These are phyloP conservation scores for Cricetomys ansorgei DNA, from an alignment of 2,113 vertebrate genomes.

Conservation along the genomic window DNA sequence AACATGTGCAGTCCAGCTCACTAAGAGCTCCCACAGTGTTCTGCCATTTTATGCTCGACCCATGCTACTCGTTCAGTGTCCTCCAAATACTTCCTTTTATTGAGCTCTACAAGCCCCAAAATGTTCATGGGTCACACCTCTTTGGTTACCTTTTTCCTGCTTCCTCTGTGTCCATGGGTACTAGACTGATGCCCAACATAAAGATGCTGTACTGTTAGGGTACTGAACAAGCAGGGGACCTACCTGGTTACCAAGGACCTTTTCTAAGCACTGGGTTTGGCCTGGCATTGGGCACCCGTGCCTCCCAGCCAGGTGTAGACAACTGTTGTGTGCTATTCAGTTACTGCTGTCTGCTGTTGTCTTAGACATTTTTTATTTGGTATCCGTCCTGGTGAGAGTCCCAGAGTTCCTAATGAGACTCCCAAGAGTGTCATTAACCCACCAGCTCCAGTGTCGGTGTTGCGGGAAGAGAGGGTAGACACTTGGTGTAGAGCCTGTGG, in stretches of 20 bases:
- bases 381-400: background rate
- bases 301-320: no score
- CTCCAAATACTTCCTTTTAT: background rate
- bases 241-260: background rate
- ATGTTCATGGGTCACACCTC: background rate
- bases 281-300: background rate
- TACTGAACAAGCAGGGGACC: background rate
- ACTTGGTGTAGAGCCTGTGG: background rate
- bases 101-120: background rate
- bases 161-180: background rate
- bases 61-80: background rate
- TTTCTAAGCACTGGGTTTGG: no score
- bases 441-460: background rate
- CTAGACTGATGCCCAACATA: background rate
- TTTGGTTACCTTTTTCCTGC: background rate
- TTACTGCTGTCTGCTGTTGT: background rate
- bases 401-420: background rate
- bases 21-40: background rate
- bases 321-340: background rate
- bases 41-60: background rate
- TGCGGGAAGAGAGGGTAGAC: fast-evolving
- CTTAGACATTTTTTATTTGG: background rate
- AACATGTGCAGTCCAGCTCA: background rate
- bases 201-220: background rate
- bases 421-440: background rate